phyloP scores from a whole-genome alignment of 2,113 vertebrate species.

The Crotophaga sulcirostris region DNA sequence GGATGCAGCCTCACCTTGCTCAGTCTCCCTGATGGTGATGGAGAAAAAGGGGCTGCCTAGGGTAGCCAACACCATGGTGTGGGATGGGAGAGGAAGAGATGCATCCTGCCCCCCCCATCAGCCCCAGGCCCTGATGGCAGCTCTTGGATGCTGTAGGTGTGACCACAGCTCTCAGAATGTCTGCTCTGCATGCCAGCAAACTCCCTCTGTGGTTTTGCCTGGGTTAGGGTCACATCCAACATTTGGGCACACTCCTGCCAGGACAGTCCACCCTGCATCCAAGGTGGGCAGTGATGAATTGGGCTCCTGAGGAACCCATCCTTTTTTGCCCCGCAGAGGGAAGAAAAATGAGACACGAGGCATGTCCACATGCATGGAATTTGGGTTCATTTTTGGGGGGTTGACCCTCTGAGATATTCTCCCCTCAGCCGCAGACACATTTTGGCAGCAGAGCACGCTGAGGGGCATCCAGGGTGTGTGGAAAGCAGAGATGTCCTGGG shows the following conservation, averaged over 20 bases:
- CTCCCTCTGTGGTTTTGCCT: accelerated
- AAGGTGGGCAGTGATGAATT: accelerated
- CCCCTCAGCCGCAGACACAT: background rate
- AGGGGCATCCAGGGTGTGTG: background rate
- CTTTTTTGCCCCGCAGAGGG: background rate
- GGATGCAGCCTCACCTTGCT: background rate
- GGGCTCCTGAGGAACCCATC: background rate
- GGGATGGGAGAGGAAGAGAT: background rate
- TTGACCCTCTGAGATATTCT: background rate
- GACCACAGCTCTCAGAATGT: accelerated
- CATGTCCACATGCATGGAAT: too few species aligned
- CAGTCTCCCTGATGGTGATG: background rate
- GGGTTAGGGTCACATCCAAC: background rate
- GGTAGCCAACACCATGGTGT: background rate
- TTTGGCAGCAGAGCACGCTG: background rate
- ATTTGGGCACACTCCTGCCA: accelerated
- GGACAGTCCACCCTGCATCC: background rate
- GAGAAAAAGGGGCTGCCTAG: background rate
- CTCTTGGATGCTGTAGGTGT: background rate
- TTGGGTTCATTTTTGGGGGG: background rate
- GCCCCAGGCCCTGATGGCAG: background rate
- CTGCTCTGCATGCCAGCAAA: background rate
- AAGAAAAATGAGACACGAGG: background rate
- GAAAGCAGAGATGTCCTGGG: background rate
- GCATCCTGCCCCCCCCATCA: background rate